Evolutionary conservation across 2,113 vertebrate genomes (phyloP).

Genomic region (Callithrix jacchus): DNA sequence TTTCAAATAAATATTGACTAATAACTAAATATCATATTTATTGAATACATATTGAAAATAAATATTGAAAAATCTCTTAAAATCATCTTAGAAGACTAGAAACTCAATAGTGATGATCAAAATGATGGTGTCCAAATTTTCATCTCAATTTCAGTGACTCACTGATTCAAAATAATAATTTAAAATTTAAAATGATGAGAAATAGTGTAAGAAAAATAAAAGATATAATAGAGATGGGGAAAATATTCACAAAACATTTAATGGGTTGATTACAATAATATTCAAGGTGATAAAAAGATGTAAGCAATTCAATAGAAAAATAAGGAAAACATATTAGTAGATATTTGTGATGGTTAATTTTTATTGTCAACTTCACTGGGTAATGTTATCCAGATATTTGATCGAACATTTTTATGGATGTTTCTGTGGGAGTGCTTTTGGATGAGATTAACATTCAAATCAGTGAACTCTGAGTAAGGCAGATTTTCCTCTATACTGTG

Average conservation of each 20-base stretch:
- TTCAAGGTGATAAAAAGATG: not conserved
- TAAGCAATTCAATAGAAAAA: not conserved
- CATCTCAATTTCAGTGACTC: not conserved
- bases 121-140: not conserved
- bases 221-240: not conserved
- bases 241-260: not conserved
- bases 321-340: not conserved
- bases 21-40: too few relatives aligned
- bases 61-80: not conserved
- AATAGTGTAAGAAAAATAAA: not conserved
- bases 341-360: not conserved
- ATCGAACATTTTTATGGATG: not conserved
- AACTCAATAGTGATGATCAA: not conserved
- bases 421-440: not conserved
- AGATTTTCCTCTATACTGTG: not conserved
- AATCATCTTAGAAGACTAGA: not conserved
- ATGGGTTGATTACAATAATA: not conserved
- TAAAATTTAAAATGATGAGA: not conserved
- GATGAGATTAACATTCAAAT: not conserved
- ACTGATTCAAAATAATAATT: not conserved
- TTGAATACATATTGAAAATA: not conserved
- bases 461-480: not conserved
- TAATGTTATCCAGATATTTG: too few relatives aligned
- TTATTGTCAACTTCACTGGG: not conserved
- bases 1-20: not conserved